Evolutionary conservation across 2,113 vertebrate genomes (phyloP).

Genomic region (Mirza zaza): DNA sequence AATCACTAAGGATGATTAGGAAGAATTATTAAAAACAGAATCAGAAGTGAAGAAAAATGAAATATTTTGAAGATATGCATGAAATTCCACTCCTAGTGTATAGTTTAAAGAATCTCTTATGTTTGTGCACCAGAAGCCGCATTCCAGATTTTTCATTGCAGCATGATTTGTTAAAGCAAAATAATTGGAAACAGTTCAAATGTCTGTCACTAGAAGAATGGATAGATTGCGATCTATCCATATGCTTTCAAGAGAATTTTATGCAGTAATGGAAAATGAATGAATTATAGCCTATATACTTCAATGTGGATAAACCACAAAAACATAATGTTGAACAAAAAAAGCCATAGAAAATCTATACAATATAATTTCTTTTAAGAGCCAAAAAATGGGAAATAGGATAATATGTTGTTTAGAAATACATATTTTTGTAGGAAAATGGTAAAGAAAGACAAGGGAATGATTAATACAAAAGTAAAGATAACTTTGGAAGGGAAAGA

Average conservation of each 20-base stretch:
- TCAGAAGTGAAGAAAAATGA: conserved; percentile 13
- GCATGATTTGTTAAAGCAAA: neutral
- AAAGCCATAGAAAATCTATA: neutral
- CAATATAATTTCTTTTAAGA: conserved; percentile 14
- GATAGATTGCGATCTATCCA: neutral
- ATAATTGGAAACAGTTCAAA: neutral
- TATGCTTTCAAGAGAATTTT: neutral
- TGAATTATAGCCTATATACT: neutral
- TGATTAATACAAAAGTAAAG: conserved; percentile 12
- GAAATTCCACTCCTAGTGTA: neutral
- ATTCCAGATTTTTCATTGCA: neutral
- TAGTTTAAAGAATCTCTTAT: neutral
- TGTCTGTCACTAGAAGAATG: neutral
- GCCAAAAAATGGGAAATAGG: neutral
- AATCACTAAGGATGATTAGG: neutral
- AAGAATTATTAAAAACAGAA: conserved; percentile 24
- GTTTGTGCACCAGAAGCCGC: neutral
- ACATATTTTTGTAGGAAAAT: neutral
- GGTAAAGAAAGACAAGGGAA: neutral
- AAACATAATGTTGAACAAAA: neutral
- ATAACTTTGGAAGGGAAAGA: neutral
- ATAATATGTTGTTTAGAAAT: conserved; percentile 8
- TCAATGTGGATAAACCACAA: neutral
- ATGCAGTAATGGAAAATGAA: neutral
- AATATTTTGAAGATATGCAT: neutral